Evolutionary conservation across 1,140 invertebrate genomes (phyloP), one percentile per base, ranked within the genome.

Genomic region (Theocolax elegans): DNA sequence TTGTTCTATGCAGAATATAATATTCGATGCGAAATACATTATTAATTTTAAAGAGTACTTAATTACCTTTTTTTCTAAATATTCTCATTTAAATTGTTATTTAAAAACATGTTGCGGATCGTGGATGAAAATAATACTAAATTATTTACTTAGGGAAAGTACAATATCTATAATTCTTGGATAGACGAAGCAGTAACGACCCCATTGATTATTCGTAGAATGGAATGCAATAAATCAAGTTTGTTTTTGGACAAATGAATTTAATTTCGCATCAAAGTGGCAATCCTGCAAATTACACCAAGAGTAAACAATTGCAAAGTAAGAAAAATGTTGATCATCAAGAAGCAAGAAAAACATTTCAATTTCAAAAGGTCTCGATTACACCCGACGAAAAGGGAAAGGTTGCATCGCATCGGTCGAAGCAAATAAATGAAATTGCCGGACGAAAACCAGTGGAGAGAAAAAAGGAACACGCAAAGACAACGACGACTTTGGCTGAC

Each of bases 341-440:
- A 19, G 49, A 42, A 19, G 38, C 38, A 31, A 59, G 54, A 49
- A 58, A 59, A 48, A 49, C 65, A 67, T 67, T 67, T 58, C 54
- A 58, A 59, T 67, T 59, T 59, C 19, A 54, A 40, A 59, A 49
- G 42, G 29, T 59, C 29, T 67, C 53, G 65, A 59, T 59, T 67
- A 59, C 65, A 48, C 25, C 42, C 63, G 64, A 58, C 38, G 64
- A 58, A 46, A 42, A 21, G 51, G 64, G 21, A 46, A 40, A 40
- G 48, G n/a, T 19, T 54, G 63, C 49, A 53, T 29, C 27, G 42
- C 38, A 25, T 53, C n/a, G 35, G 42, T 35, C 49, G 48, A 31
- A 53, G 40, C 51, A 46, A 66, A 56, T 66, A 66, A 66, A 66
- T 66, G 51, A 66, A 66, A 66, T 46, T 66, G 49, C 40, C 17